Base-by-base conservation (phyloP, 2,888 invertebrate species). In the Tortricodes alternella region DNA sequence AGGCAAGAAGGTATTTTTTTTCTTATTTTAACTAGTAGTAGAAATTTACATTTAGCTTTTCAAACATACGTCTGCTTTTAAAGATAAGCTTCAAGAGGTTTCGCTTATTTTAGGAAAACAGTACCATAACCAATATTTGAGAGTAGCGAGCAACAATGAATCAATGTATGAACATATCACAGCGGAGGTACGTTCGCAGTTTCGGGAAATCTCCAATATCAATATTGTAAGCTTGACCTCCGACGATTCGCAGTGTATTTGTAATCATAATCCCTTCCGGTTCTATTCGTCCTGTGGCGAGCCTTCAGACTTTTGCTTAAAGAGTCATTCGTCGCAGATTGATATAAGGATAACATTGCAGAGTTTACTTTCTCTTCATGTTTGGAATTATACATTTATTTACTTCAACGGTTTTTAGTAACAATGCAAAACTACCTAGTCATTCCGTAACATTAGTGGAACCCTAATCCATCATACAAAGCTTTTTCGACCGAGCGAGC, bases 181-280 rank as follows among this genome's bases (percentile, higher is more conserved):
- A 11, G n/a, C 19, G 18, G 35, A 52, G 19, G 13, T 44, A 52
- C 13, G 52, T 9, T n/a, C 24, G 43, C 43, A 35, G 35, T 44
- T 35, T 52, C 16, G n/a, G 7, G 19, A 35, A 43, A 24, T 37
- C 19, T 7, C 23, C 50, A 4, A 41, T 41, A 38, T 38, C 37
- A n/a, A 23, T 41, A 23, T 15, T 15, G 24, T 41, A 41, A 19
- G 38, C 11, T 53, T 56, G 65, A 62, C 48, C 63, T 38, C n/a
- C 55, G 56, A 61, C 64, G 59, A 60, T 68, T 64, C 59, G 53
- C 64, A 58, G 63, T 66, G 44, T 70, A 65, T 73, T 68, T 68
- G 68, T 65, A 66, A 66, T 66, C 65, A 70, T 72, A 72, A 73
- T 71, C 73, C 67, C 62, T 65, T 66, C 63, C 57, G 63, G 65